Evolutionary conservation across 2,888 invertebrate species (phyloP).

Genomic region (Platynereis dumerilii): DNA sequence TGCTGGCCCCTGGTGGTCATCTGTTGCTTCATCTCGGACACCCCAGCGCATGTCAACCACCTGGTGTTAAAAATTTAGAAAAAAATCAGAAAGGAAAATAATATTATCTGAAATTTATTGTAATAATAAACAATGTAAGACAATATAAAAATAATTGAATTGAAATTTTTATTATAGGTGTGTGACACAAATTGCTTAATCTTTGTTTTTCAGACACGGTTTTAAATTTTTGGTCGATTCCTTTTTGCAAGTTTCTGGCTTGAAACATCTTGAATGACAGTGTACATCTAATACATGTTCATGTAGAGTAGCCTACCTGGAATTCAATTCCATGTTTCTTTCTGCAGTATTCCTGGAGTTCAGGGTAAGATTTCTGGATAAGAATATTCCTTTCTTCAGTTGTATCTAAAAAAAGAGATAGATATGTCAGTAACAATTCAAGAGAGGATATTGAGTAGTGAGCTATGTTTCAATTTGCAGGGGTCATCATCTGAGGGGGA

Average conservation of each 20-base stretch:
- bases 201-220: too few species aligned
- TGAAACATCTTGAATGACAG: too few species aligned
- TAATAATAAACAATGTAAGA: too few species aligned
- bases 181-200: too few species aligned
- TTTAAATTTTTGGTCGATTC: too few species aligned
- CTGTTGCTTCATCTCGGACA: constrained; percentile 41
- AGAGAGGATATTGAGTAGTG: neutral
- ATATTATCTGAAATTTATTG: neutral
- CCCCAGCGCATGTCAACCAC: constrained; percentile 57
- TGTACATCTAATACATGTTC: too few species aligned
- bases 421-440: neutral
- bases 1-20: constrained; percentile 48
- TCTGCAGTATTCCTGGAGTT: constrained; percentile 52
- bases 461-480: too few species aligned
- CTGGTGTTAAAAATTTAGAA: constrained; percentile 29
- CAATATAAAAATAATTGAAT: neutral
- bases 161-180: too few species aligned
- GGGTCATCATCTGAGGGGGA: too few species aligned
- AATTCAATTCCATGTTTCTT: constrained; percentile 56
- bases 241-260: too few species aligned
- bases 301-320: too few species aligned
- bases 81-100: neutral
- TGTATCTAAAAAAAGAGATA: constrained; percentile 44
- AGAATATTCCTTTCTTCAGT: constrained; percentile 49
- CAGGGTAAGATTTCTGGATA: constrained; percentile 49